phyloP scores from a whole-genome alignment of 2,797 vertebrate genomes.

The Vireo griseus region DNA sequence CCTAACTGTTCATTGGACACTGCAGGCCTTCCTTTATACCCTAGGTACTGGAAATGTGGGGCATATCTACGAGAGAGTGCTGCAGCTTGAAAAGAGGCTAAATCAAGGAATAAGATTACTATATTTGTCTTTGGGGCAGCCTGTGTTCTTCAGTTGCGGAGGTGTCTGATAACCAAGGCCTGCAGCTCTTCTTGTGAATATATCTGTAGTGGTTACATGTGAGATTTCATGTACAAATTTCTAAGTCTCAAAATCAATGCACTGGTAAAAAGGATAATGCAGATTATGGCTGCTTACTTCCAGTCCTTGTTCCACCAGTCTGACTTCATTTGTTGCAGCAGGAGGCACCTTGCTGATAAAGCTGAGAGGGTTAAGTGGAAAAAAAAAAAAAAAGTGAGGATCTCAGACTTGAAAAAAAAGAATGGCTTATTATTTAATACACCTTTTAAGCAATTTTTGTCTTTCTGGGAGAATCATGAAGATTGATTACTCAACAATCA shows the following conservation, averaged over 20 bases:
- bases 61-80: no score
- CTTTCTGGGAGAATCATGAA: not conserved
- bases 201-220: fast-evolving
- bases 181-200: not conserved
- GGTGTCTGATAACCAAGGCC: not conserved
- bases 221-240: not conserved
- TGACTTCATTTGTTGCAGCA: not conserved
- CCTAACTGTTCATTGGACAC: not conserved
- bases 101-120: not conserved
- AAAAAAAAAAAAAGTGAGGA: fast-evolving
- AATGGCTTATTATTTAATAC: not conserved
- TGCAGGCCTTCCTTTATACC: fast-evolving
- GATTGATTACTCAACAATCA: not conserved
- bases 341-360: not conserved
- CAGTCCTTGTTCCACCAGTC: not conserved
- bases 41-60: not conserved
- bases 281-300: not conserved
- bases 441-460: not conserved
- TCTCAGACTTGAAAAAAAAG: not conserved
- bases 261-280: not conserved
- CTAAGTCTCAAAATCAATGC: not conserved
- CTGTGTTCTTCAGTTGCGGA: fast-evolving
- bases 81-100: not conserved
- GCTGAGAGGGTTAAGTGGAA: no score
- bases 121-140: not conserved